Base-by-base conservation (phyloP, 2,797 vertebrate species). In the Gila robusta region DNA sequence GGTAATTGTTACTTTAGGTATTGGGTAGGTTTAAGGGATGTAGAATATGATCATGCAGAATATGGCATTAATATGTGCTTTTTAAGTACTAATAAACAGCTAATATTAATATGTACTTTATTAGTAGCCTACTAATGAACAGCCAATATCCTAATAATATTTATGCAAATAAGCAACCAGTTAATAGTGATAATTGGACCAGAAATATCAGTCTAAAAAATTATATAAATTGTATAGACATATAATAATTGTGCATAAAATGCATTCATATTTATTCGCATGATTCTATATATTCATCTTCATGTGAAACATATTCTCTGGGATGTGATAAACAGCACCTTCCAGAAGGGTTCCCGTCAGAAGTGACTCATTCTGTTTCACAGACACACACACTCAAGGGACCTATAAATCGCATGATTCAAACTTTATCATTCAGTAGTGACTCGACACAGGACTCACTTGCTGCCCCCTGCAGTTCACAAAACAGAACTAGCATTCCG, bases 341-440 rank as follows among this genome's bases (percentile, higher is more conserved):
- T 41, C 9, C 39, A 26, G 39, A n/a, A 77, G 67, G 59, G 70
- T 81, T 76, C 80, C 84, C 52, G 52, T n/a, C 85, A 84, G 66
- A n/a, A 17, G 56, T 85, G 79, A 87, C 67, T 89, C 73, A 86
- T 39, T 19, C n/a, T 70, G 32, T 52, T 14, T 26, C 26, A 37
- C 37, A 54, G 37, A 23, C 66, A 70, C 79, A 69, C 66, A 67
- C 44, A 77, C 86, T 49, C 28, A 84, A 26, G 35, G 16, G 71
- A 69, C 77, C 66, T 77, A 81, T 82, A 86, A 64, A 85, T 47
- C 78, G 52, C 83, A 87, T 85, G 89, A 89, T 80, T 88, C 82
- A 89, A 90, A 90, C 80, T 87, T 87, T 84, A 86, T 87, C 88
- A 90, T 84, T 77, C 76, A 81, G 28, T 39, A 86, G 49, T 41